These are phyloP conservation scores for Herpailurus yagouaroundi DNA, from an alignment of 2,113 vertebrate species.

Conservation along the genomic window DNA sequence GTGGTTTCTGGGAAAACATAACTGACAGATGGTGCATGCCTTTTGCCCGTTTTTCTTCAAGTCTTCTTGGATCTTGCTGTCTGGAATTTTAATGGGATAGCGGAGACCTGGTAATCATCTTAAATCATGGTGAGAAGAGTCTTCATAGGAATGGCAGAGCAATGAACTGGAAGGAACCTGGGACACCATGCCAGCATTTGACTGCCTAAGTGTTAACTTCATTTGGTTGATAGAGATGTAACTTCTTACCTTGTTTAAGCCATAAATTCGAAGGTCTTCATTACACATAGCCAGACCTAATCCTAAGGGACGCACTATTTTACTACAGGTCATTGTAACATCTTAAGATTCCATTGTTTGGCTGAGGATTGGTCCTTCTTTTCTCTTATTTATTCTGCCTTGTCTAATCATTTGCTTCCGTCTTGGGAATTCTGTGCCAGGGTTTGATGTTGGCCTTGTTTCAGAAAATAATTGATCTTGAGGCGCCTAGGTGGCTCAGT, in stretches of 20 bases:
- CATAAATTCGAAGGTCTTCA: neutral
- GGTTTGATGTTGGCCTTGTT: slow-evolving; percentile 18
- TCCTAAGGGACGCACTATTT: neutral
- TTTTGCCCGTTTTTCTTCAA: neutral
- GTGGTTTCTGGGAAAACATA: neutral
- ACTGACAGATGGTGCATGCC: neutral
- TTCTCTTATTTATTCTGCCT: neutral
- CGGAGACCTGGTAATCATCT: neutral
- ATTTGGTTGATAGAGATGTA: neutral
- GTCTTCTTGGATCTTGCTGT: neutral
- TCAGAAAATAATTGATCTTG: slow-evolving; percentile 2
- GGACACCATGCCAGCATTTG: neutral
- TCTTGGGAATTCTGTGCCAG: neutral
- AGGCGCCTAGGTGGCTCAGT: too few relatives aligned
- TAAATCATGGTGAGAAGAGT: neutral
- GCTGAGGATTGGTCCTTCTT: neutral
- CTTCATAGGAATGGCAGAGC: neutral
- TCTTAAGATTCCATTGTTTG: neutral
- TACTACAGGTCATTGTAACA: neutral
- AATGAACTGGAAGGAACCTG: neutral
- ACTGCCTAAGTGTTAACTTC: neutral
- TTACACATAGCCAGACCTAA: neutral
- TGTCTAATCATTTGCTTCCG: neutral
- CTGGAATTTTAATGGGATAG: neutral
- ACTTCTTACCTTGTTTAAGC: neutral